Evolutionary conservation across 37 sponge, comb jelly and placozoan genomes (phyloP), one percentile per base, ranked within the genome.

Genomic region (Corticium candelabrum): DNA sequence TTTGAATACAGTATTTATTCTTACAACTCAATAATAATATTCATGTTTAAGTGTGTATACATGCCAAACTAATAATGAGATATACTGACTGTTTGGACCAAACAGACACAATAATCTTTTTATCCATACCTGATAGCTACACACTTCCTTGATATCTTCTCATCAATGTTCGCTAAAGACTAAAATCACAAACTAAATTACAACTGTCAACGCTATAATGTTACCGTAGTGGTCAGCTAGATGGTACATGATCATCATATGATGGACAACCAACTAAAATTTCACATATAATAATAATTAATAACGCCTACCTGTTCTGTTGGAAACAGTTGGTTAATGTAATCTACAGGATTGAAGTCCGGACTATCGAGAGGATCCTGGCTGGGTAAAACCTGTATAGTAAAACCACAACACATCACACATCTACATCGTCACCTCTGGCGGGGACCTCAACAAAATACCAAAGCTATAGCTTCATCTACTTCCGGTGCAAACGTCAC

Each of bases 311-410:
- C 92, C 86, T 99, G 99, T 38, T 99, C 99, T 33, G 89, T 99
- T 0, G 95, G 99, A 57, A 99, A 99, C 37, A 92, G 83, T 37
- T 80, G 80, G 81, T 99, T 99, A 76, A 99, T 99, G 67, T 92
- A 99, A 40, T 94, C 95, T 0, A 88, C 83, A 0, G 81, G 88
- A 69, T 92, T 88, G 85, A 99, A 99, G 41, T 99, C 89, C 69
- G 81, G 81, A n/a, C 77, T 79, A 76, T 92, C 93, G 37, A 99
- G 89, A 0, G 93, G 93, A 39, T 92, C 91, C 40, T 78, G 67
- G 37, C 88, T 87, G 35, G 90, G 95, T 62, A 77, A 92, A 74
- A 96, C 90, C 96, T 96, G 38, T n/a, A 81, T 27, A 35, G 76
- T 29, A 4, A 67, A 31, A 3, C 50, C 29, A 82, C 40, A 67